Percentiles rank a stretch among this genome's conserved stretches.
These are phyloP conservation scores for Drosophila cyrtoloma DNA, from an alignment of 2,888 invertebrate genomes.

Conservation along the genomic window DNA sequence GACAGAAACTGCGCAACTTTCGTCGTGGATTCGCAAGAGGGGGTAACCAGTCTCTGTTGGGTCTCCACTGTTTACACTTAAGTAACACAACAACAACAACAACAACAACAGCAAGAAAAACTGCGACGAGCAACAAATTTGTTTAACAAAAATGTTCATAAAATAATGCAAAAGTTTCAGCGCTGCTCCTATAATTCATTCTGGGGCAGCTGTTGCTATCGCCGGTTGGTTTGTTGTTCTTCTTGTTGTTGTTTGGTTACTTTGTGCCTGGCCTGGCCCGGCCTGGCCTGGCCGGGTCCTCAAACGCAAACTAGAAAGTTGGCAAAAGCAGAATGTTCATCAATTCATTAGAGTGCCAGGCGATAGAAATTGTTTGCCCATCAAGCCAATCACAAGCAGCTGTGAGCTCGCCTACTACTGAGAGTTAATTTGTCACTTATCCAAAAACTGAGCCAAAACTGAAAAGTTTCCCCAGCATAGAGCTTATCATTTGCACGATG, in stretches of 20 bases:
- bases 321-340: slow-evolving; percentile 49
- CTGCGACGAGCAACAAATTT: slow-evolving; percentile 66
- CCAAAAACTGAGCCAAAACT: background rate
- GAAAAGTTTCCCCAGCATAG: slow-evolving; percentile 30
- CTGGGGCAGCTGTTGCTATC: slow-evolving; percentile 56
- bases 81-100: slow-evolving; percentile 47
- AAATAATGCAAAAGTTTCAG: slow-evolving; percentile 74
- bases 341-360: slow-evolving; percentile 66
- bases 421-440: slow-evolving; percentile 59
- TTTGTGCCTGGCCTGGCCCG: slow-evolving; percentile 10
- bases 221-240: slow-evolving; percentile 22
- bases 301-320: slow-evolving; percentile 44
- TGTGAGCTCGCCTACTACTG: slow-evolving; percentile 32
- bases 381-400: slow-evolving; percentile 56
- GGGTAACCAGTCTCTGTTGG: slow-evolving; percentile 36
- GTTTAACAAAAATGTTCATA: slow-evolving; percentile 79
- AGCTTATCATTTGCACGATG: slow-evolving; percentile 15
- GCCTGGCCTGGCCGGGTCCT: background rate
- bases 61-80: slow-evolving; percentile 60
- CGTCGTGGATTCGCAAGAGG: slow-evolving; percentile 18
- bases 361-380: slow-evolving; percentile 62
- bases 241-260: slow-evolving; percentile 6
- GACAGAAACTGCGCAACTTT: slow-evolving; percentile 79
- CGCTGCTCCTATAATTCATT: slow-evolving; percentile 56
- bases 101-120: slow-evolving; percentile 31